Evolutionary conservation across 2,888 invertebrate species (phyloP).

Genomic region (Matsumyia berberina): DNA sequence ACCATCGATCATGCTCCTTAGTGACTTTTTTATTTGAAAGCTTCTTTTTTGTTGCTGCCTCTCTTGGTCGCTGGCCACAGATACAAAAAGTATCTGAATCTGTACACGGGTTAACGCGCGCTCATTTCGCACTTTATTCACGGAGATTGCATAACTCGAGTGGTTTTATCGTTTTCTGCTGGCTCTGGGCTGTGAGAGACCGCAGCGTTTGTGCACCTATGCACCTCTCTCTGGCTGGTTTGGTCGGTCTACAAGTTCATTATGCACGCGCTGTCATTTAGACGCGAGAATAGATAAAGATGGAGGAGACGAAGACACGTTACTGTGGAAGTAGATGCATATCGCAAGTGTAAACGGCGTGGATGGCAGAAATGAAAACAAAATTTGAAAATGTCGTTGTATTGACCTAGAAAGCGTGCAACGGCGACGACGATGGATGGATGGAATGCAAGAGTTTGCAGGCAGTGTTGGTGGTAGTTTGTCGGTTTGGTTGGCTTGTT

Average conservation of each 20-base stretch:
- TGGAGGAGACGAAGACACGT: slow-evolving; percentile 41
- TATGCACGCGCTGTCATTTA: slow-evolving; percentile 60
- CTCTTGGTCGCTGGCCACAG: slow-evolving; percentile 14
- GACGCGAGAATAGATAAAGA: slow-evolving; percentile 40
- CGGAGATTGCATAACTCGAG: slow-evolving; percentile 67
- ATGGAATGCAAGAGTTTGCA: slow-evolving; percentile 19
- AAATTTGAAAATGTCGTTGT: slow-evolving; percentile 69
- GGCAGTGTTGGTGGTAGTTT: slow-evolving; percentile 17
- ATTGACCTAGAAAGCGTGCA: slow-evolving; percentile 72
- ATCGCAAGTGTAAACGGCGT: slow-evolving; percentile 60
- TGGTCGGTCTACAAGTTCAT: slow-evolving; percentile 64
- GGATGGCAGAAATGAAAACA: slow-evolving; percentile 72
- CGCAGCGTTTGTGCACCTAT: slow-evolving; percentile 25
- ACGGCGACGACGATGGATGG: slow-evolving; percentile 5
- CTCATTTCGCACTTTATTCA: slow-evolving; percentile 61
- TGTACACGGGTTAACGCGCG: slow-evolving; percentile 44
- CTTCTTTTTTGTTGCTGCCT: slow-evolving; percentile 15
- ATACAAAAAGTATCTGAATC: slow-evolving; percentile 45
- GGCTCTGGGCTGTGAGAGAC: slow-evolving; percentile 18
- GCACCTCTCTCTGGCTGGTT: slow-evolving; percentile 48
- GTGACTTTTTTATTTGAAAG: slow-evolving; percentile 66
- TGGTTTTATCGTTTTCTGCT: slow-evolving; percentile 29
- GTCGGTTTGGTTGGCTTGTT: slow-evolving; percentile 10
- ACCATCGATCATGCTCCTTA: slow-evolving; percentile 73
- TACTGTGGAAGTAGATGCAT: slow-evolving; percentile 66